Percentiles rank a stretch among this genome's conserved stretches.
Evolutionary conservation across 2,113 vertebrate genomes (phyloP).

Genomic region (Thymallus thymallus): DNA sequence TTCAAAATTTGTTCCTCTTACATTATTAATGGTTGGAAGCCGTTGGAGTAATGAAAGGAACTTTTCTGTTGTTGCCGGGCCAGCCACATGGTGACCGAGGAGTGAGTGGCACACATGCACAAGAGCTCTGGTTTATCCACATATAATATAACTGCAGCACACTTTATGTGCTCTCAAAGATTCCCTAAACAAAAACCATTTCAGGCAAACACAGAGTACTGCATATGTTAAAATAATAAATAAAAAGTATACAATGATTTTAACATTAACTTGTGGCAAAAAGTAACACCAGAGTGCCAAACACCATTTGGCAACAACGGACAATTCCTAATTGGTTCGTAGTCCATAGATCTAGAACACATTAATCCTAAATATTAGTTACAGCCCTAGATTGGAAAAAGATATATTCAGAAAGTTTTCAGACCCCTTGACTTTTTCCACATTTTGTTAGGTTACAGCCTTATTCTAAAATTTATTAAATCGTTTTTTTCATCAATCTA

Average conservation of each 20-base stretch:
- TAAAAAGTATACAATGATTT: background rate
- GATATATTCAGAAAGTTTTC: too few species aligned
- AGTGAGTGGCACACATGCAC: background rate
- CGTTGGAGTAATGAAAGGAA: conserved; percentile 48
- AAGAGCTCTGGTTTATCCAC: background rate
- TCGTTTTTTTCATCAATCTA: too few species aligned
- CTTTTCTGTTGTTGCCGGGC: background rate
- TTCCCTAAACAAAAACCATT: background rate
- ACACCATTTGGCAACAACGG: background rate
- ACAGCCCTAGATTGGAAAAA: background rate
- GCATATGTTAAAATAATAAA: background rate
- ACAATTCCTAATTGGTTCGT: background rate
- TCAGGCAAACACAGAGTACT: background rate
- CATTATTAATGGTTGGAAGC: conserved; percentile 77
- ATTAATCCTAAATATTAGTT: background rate
- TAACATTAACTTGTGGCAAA: background rate
- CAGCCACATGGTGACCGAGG: background rate
- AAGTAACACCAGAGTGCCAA: background rate
- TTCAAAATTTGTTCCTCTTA: conserved; percentile 86
- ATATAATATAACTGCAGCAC: background rate
- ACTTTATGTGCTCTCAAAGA: background rate
- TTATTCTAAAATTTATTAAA: too few species aligned
- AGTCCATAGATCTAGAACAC: background rate
- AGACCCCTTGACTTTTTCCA: too few species aligned
- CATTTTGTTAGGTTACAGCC: too few species aligned